These are phyloP conservation scores for Apodemia mormo DNA, from an alignment of 2,888 invertebrate genomes.

Conservation along the genomic window DNA sequence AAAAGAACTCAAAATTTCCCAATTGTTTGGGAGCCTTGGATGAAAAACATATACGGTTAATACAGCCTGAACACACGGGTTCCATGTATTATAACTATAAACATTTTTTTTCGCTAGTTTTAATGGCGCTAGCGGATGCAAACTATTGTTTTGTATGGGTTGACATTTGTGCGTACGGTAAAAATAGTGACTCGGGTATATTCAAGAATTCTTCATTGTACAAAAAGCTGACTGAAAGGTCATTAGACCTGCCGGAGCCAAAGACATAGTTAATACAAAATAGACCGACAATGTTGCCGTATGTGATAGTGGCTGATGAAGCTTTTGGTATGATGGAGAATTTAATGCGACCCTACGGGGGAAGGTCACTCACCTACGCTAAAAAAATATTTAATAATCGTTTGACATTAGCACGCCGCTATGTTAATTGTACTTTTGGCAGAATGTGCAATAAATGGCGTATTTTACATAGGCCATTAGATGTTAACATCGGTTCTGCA, in stretches of 20 bases:
- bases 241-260: constrained; percentile 36
- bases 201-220: constrained; percentile 36
- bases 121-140: constrained; percentile 35
- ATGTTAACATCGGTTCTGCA: constrained; percentile 33
- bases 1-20: constrained; percentile 37
- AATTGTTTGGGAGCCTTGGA: constrained; percentile 39
- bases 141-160: constrained; percentile 37
- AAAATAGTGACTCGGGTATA: constrained; percentile 38
- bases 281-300: constrained; percentile 31
- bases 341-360: constrained; percentile 37
- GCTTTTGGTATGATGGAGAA: constrained; percentile 37
- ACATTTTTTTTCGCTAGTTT: constrained; percentile 29
- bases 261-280: too few species aligned
- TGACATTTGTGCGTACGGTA: constrained; percentile 38
- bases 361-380: constrained; percentile 32
- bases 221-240: constrained; percentile 38
- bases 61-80: constrained; percentile 37
- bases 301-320: constrained; percentile 39
- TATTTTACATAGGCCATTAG: constrained; percentile 37
- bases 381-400: constrained; percentile 25
- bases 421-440: constrained; percentile 35
- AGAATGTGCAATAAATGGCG: constrained; percentile 36
- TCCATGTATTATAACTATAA: constrained; percentile 37
- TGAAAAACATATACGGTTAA: constrained; percentile 40
- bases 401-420: constrained; percentile 28